phyloP scores from a whole-genome alignment of 2,113 vertebrate genomes.

The Pycnonotus jocosus region DNA sequence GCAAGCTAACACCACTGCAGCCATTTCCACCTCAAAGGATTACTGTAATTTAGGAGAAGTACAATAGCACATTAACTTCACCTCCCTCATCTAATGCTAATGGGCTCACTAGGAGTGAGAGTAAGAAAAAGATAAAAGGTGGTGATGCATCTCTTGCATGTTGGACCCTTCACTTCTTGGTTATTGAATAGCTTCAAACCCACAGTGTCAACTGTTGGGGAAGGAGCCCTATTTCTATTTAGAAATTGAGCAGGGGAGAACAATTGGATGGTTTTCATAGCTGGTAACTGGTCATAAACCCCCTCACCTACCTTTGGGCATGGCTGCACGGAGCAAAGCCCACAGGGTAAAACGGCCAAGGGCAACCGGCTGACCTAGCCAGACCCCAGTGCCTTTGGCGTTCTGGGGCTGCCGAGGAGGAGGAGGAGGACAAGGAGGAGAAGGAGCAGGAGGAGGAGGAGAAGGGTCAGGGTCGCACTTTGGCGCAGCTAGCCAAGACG shows the following conservation, averaged over 20 bases:
- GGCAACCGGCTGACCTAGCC: rapidly evolving
- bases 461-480: background rate
- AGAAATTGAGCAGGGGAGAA: background rate
- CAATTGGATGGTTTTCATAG: background rate
- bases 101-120: background rate
- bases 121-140: background rate
- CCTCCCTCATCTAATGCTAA: background rate
- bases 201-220: background rate
- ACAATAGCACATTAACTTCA: background rate
- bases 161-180: background rate
- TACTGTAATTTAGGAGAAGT: background rate
- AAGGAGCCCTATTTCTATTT: background rate
- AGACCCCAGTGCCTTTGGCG: rapidly evolving
- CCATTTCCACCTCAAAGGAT: background rate
- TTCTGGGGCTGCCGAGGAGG: background rate
- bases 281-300: background rate
- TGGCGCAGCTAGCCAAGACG: background rate
- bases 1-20: background rate
- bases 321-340: background rate
- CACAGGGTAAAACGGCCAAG: rapidly evolving
- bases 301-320: background rate
- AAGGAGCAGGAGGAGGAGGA: background rate
- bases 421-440: background rate
- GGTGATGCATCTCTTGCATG: background rate
- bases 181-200: background rate